phyloP scores from a whole-genome alignment of 2,113 vertebrate genomes.

The Amblyopsis rosae region DNA sequence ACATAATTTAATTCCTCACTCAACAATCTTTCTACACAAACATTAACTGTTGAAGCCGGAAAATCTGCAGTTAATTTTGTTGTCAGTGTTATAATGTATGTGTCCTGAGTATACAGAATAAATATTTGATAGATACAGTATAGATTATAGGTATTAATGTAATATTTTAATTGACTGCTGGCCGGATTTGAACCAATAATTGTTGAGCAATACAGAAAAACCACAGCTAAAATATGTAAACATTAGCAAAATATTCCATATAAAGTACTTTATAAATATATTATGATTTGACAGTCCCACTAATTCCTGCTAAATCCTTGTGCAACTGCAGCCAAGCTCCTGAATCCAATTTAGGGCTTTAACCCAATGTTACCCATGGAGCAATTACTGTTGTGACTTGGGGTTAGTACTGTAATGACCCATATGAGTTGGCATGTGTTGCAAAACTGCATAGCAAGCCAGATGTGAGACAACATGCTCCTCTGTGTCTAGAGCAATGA shows the following conservation, averaged over 20 bases:
- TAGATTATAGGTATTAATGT: too few species aligned
- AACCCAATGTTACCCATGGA: conserved; percentile 42
- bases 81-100: too few species aligned
- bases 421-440: conserved; percentile 34
- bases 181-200: not conserved
- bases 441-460: conserved; percentile 35
- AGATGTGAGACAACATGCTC: conserved; percentile 54
- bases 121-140: too few species aligned
- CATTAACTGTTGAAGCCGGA: too few species aligned
- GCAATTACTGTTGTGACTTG: conserved; percentile 42
- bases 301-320: conserved; percentile 15
- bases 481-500: conserved; percentile 43
- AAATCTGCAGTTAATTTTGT: too few species aligned
- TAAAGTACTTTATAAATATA: not conserved
- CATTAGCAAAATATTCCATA: not conserved
- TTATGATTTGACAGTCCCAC: not conserved
- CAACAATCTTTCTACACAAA: not conserved
- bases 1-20: not conserved
- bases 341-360: conserved; percentile 35
- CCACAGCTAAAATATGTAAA: not conserved
- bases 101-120: too few species aligned
- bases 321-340: conserved; percentile 17
- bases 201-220: not conserved
- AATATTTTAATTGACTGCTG: too few species aligned
- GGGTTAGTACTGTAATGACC: conserved; percentile 48